A percentile compares a stretch with the other conserved stretches of the same genome.
Conservation (phyloP, 2,888 invertebrate genomes). For the Calliopum simillimum region DNA sequence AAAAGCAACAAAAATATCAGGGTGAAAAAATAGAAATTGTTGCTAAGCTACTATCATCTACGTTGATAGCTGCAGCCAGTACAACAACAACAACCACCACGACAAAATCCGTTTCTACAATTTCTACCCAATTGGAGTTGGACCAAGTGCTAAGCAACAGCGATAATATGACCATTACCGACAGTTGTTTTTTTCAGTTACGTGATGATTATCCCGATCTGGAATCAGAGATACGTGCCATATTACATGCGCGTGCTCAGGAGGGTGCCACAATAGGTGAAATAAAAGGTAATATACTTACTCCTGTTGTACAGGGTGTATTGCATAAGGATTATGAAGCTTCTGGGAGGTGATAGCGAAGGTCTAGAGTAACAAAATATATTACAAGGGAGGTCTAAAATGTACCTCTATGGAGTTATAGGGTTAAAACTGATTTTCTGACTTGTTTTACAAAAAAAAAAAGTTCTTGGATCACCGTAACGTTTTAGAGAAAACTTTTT, state of each 20-base stretch:
- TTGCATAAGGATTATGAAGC: no score
- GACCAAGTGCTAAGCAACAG: background rate
- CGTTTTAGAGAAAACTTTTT: no score
- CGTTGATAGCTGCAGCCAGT: constrained; percentile 46
- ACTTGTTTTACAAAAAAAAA: no score
- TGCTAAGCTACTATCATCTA: constrained; percentile 55
- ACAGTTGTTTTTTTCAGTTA: constrained; percentile 50
- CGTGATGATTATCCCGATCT: constrained; percentile 60
- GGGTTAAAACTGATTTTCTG: no score
- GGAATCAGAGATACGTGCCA: constrained; percentile 60
- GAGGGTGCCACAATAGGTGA: constrained; percentile 63
- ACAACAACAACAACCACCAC: constrained; percentile 20
- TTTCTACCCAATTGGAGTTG: background rate
- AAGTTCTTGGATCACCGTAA: no score
- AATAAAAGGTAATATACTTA: constrained; percentile 58
- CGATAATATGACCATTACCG: constrained; percentile 58
- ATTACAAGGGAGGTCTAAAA: no score
- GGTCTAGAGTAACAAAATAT: no score
- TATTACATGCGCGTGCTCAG: constrained; percentile 61
- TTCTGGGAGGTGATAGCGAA: no score
- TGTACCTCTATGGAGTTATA: no score
- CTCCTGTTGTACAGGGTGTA: background rate
- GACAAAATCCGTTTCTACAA: background rate
- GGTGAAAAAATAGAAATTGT: constrained; percentile 50
- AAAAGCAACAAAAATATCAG: constrained; percentile 33